Conservation (phyloP, 2,888 invertebrate genomes). For the Zygogramma bicolorata region DNA sequence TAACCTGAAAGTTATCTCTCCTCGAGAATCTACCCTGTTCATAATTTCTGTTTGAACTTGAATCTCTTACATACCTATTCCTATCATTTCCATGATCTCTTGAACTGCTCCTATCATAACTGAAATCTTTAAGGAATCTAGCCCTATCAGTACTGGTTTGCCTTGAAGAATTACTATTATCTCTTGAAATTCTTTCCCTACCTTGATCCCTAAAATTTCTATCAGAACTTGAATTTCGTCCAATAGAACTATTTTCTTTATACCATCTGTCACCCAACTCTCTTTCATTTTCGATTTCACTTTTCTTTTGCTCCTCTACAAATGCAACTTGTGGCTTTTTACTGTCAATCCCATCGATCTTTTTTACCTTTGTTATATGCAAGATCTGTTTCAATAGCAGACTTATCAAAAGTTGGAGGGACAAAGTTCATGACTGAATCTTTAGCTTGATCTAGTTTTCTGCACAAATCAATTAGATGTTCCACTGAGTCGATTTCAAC, state of each 20-base stretch:
- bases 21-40: not conserved
- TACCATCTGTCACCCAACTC: not conserved
- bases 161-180: too few species aligned
- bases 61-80: not conserved
- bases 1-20: not conserved
- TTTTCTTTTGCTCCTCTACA: not conserved
- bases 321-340: not conserved
- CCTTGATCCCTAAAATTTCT: not conserved
- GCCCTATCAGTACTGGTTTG: too few species aligned
- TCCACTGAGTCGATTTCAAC: constrained; percentile 22
- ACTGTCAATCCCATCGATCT: not conserved
- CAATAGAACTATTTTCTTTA: not conserved
- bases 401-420: not conserved
- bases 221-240: not conserved
- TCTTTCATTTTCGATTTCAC: not conserved
- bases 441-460: not conserved
- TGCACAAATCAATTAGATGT: not conserved
- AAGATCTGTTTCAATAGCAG: not conserved
- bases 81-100: not conserved
- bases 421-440: not conserved
- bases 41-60: not conserved
- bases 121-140: not conserved
- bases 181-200: not conserved
- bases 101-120: not conserved
- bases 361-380: not conserved